Evolutionary conservation across 2,113 vertebrate genomes (phyloP).

Genomic region (Chaenogobius annularis): DNA sequence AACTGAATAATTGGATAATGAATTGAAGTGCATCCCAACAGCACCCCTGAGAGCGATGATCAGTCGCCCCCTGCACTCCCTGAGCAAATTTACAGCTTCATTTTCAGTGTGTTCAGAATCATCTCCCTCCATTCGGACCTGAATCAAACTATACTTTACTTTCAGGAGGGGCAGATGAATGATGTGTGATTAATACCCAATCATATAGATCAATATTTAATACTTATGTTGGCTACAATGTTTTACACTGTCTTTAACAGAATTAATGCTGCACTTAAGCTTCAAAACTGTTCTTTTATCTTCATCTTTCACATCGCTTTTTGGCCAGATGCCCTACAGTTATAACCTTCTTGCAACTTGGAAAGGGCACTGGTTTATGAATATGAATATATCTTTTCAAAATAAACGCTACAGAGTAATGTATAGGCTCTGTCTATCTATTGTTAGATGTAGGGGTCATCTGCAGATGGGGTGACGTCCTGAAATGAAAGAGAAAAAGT

Average conservation of each 20-base stretch:
- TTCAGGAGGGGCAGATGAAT: background rate
- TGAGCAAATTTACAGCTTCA: background rate
- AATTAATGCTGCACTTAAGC: background rate
- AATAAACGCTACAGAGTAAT: background rate
- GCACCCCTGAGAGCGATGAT: background rate
- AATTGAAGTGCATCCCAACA: background rate
- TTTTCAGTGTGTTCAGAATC: background rate
- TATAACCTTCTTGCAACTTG: background rate
- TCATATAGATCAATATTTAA: no score
- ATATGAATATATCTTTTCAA: background rate
- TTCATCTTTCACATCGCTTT: background rate
- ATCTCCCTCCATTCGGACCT: background rate
- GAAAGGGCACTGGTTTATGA: no score
- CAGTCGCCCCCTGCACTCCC: background rate
- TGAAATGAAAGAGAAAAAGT: no score
- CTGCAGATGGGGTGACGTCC: no score
- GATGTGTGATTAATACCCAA: no score
- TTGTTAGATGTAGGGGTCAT: no score
- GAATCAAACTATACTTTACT: background rate
- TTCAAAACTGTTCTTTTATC: background rate
- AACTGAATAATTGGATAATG: conserved; percentile 1
- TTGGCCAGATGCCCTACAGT: background rate
- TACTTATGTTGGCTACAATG: no score
- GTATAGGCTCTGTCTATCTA: no score
- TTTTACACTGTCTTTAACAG: no score